Base-by-base conservation (phyloP, 2,888 invertebrate genomes). In the Syrista parreyssii region DNA sequence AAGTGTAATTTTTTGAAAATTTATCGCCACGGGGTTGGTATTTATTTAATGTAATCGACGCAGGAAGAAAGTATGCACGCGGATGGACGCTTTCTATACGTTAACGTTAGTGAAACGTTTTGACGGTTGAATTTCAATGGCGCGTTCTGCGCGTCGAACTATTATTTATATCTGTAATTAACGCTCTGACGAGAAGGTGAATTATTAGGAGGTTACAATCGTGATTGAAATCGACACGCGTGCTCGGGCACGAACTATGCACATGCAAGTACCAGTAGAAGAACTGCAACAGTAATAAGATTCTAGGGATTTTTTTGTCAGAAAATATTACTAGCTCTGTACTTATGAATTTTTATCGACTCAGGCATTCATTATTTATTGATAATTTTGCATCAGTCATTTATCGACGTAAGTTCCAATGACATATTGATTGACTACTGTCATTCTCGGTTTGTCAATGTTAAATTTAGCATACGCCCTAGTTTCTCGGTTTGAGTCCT, bases 91-190 rank as follows among this genome's bases (percentile, higher is more conserved):
- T 75, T 74, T 73, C 75, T 69, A 77, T 72, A 75, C 68, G 74
- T 77, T 77, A 75, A 78, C 81, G 75, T 76, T 75, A 77, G 79
- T 82, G 81, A 83, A 82, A 82, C 80, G 81, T 81, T 83, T 82
- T 82, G 81, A 82, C 81, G 75, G 75, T 75, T 78, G 82, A 83
- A 83, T 82, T 81, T 83, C 76, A 79, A 83, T 82, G 78, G 75
- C 33, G 23, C 23, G 23, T 33, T 31, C 31, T 4, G 71, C 32
- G 71, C 71, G 74, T 36, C 74, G 35, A 74, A 74, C 74, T 33
- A 9, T 40, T 74, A 76, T 69, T 78, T 36, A 32, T 76, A 35
- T 34, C 33, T 40, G 68, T 72, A 79, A 79, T 79, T 79, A 76
- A 68, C 68, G 68, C 74, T 32, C 74, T 12, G 6, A 74, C 12